A percentile compares a stretch with the other conserved stretches of the same genome.
These are phyloP conservation scores for Nemotelus nigrinus DNA, from an alignment of 2,888 invertebrate species.

Conservation along the genomic window DNA sequence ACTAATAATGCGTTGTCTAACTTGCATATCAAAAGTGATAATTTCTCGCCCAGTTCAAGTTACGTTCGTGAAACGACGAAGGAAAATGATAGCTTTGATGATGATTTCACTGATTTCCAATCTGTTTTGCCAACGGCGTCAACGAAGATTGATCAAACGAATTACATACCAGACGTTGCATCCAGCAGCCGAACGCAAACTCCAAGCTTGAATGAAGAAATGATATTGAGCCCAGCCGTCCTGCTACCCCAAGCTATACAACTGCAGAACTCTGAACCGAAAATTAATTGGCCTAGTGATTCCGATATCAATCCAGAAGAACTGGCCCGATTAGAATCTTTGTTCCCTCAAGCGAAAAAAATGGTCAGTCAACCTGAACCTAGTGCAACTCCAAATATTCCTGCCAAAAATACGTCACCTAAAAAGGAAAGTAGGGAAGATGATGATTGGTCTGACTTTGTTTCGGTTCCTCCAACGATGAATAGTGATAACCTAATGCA, in stretches of 20 bases:
- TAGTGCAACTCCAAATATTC: too few species aligned
- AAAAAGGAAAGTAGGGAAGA: conserved; percentile 57
- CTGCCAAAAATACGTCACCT: background rate
- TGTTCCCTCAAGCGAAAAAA: conserved; percentile 60
- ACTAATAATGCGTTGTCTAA: background rate
- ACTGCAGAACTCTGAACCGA: conserved; percentile 56
- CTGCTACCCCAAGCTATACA: conserved; percentile 60
- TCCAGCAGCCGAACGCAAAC: conserved; percentile 55
- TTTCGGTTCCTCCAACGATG: conserved; percentile 60
- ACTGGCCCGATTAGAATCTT: conserved; percentile 62
- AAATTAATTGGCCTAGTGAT: conserved; percentile 68
- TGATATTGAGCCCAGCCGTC: conserved; percentile 63
- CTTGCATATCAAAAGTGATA: background rate
- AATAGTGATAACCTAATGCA: conserved; percentile 39
- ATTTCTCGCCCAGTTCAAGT: background rate
- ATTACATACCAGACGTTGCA: conserved; percentile 44
- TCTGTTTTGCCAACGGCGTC: conserved; percentile 57
- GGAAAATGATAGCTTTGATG: conserved; percentile 57
- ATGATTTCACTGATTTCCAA: conserved; percentile 67
- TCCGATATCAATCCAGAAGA: conserved; percentile 64
- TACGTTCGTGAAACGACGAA: background rate
- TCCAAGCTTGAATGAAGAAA: conserved; percentile 53
- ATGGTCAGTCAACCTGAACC: conserved; percentile 25
- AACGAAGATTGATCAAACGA: conserved; percentile 41
- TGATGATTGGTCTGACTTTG: conserved; percentile 70